phyloP scores from a whole-genome alignment of 1,140 invertebrate species.

The Aradophagus sp. region DNA sequence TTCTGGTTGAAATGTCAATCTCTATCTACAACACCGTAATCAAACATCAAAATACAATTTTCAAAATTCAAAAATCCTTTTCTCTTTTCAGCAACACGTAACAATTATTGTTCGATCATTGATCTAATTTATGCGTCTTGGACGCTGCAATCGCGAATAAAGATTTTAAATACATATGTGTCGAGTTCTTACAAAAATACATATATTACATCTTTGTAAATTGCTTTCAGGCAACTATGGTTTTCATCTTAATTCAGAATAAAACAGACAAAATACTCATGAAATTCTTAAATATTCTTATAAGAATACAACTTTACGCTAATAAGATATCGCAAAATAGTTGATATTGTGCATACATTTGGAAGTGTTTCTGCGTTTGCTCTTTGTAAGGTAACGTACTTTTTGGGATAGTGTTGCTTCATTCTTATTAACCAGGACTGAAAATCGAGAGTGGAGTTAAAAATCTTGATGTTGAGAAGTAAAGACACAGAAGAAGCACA shows the following conservation, averaged over 20 bases:
- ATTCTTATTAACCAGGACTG: constrained; percentile 60
- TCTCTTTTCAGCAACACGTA: background rate
- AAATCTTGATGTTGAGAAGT: constrained; percentile 61
- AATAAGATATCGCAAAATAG: background rate
- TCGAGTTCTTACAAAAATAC: constrained; percentile 46
- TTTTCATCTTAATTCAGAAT: too few relatives aligned
- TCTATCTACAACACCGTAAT: constrained; percentile 35
- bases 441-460: constrained; percentile 64
- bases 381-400: background rate
- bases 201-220: constrained; percentile 47
- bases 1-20: constrained; percentile 11
- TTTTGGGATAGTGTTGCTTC: too few relatives aligned
- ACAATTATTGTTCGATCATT: constrained; percentile 18
- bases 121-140: constrained; percentile 16
- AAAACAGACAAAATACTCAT: too few relatives aligned
- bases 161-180: constrained; percentile 29
- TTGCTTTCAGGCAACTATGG: constrained; percentile 30
- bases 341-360: constrained; percentile 23
- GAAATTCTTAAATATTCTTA: too few relatives aligned
- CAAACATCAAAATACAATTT: constrained; percentile 3
- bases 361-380: constrained; percentile 22
- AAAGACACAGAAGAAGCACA: constrained; percentile 61
- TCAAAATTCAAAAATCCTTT: too few relatives aligned
- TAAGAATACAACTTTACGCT: too few relatives aligned
- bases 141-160: constrained; percentile 14